A percentile compares a stretch with the other conserved stretches of the same genome.
phyloP scores from a whole-genome alignment of 2,113 vertebrate species.

The Orthochromis malagaraziensis region DNA sequence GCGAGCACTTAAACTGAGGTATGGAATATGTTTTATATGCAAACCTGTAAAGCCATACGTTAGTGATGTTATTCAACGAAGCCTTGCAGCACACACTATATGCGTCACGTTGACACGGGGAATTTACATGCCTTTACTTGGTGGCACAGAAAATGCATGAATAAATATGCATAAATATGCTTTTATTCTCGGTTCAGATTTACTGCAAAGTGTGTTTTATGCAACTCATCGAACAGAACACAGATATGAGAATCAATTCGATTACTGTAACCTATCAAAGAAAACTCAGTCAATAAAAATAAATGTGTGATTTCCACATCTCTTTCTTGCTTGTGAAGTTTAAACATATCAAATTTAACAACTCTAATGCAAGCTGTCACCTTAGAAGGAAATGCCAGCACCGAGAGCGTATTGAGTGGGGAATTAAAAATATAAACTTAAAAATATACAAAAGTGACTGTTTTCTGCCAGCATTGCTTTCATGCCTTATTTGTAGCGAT shows the following conservation, averaged over 20 bases:
- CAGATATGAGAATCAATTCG: background rate
- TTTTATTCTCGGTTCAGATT: background rate
- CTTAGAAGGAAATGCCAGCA: background rate
- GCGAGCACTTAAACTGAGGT: accelerated
- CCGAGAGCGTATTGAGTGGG: background rate
- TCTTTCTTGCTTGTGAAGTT: background rate
- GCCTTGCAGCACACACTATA: background rate
- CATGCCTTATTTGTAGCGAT: background rate
- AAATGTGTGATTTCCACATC: background rate
- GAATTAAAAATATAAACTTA: background rate
- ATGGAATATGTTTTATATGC: background rate
- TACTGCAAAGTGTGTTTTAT: background rate
- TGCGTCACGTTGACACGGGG: accelerated
- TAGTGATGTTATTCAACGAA: background rate
- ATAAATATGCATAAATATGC: background rate
- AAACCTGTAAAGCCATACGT: background rate
- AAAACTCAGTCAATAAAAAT: background rate
- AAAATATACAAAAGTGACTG: background rate
- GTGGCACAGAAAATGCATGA: background rate
- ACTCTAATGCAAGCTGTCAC: background rate
- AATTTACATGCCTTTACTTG: background rate
- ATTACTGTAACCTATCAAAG: background rate
- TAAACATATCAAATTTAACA: background rate
- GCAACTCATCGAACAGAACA: background rate
- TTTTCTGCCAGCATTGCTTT: background rate